These are phyloP conservation scores for Phalangium opilio DNA, from an alignment of 2,888 invertebrate genomes.

Conservation along the genomic window DNA sequence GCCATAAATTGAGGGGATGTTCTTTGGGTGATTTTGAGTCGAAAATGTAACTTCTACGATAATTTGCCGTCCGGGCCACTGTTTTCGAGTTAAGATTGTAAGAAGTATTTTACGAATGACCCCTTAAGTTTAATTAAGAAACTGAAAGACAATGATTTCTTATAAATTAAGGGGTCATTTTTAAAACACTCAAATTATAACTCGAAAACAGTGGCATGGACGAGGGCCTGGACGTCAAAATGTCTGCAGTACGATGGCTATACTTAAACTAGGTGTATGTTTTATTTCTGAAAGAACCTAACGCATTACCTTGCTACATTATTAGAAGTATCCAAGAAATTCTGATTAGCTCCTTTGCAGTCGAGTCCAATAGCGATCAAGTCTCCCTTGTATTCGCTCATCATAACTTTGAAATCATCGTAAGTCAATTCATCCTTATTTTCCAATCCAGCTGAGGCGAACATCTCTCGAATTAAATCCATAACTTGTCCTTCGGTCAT, in stretches of 20 bases:
- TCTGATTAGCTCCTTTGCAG: slow-evolving; percentile 88
- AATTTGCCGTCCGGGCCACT: too few species aligned
- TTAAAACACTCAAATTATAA: too few species aligned
- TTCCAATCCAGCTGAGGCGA: slow-evolving; percentile 75
- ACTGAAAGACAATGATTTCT: too few species aligned
- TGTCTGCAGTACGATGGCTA: slow-evolving; percentile 1
- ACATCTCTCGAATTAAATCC: slow-evolving; percentile 86
- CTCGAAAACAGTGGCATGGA: too few species aligned
- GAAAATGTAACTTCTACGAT: too few species aligned
- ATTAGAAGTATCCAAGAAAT: slow-evolving; percentile 82
- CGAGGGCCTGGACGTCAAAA: too few species aligned
- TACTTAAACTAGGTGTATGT: slow-evolving; percentile 1
- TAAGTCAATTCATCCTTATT: slow-evolving; percentile 79
- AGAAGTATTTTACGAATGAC: too few species aligned
- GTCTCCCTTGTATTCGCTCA: slow-evolving; percentile 91
- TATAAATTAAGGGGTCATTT: too few species aligned
- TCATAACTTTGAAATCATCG: slow-evolving; percentile 83
- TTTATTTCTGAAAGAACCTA: slow-evolving; percentile 5
- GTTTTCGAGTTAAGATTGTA: too few species aligned
- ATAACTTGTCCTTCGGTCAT: slow-evolving; percentile 69
- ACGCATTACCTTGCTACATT: slow-evolving; percentile 56
- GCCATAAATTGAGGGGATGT: too few species aligned
- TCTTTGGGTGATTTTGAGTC: too few species aligned
- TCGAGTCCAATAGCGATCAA: slow-evolving; percentile 87
- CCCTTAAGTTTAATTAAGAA: too few species aligned